Base-by-base conservation (phyloP, 2,113 vertebrate species). In the Rhagologus leucostigma region DNA sequence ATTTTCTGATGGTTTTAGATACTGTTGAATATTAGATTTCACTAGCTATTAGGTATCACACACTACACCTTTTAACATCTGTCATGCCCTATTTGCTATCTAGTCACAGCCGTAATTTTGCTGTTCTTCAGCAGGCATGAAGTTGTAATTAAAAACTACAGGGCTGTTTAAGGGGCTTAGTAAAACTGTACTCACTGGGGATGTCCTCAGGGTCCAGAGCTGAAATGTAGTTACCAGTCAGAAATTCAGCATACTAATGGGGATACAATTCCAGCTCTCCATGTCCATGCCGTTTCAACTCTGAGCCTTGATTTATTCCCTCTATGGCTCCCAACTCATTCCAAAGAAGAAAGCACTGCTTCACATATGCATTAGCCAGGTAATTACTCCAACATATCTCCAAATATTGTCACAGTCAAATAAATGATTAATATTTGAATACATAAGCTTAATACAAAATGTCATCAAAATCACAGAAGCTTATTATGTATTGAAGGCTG, bases 111-210 rank as follows among this genome's bases (percentile, higher is more conserved):
- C 49, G n/a, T 76, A 93, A 94, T 94, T 93, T 89, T 94, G 57
- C 81, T 87, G 67, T 71, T 87, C 77, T 94, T 86, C 67, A 93
- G 44, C 47, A 88, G 71, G 33, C 46, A 88, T 39, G 44, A 91
- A 87, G 82, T 47, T 3, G 0, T 91, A 94, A 96, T 95, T 91
- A 96, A 90, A 90, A 87, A 80, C 90, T 88, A 90, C 63, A 92
- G 27, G 42, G 47, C 55, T 96, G 64, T 70, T 95, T 87, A 87
- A 95, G 91, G 82, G 67, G 67, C 42, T 93, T 50, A 83, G 82
- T 55, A 90, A 96, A 79, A 91, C 1, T 67, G 46, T 86, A 65
- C 35, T 86, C 82, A 52, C 42, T 2, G 7, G 77, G 56, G 83
- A 87, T 68, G 55, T 83, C 88, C 83, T 94, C 73, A 63, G 60